Conservation (phyloP, 2,113 vertebrate genomes). For the Rhinoderma darwinii region DNA sequence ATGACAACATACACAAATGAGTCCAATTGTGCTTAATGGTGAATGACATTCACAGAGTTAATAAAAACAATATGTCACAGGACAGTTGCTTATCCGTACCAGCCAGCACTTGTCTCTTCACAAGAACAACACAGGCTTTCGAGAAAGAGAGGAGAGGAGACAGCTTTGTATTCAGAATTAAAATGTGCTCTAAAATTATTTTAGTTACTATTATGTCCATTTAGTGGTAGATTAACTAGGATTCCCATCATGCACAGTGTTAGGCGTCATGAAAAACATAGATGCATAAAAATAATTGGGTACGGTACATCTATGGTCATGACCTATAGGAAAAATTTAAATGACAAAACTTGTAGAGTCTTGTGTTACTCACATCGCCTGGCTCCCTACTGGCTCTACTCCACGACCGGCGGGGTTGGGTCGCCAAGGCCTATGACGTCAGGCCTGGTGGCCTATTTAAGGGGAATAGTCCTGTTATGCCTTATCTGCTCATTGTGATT, state of each 20-base stretch:
- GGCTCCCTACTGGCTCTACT: too few relatives aligned
- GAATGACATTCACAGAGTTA: slow-evolving; percentile 68
- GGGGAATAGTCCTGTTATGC: too few relatives aligned
- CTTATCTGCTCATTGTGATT: too few relatives aligned
- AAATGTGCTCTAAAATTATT: not conserved
- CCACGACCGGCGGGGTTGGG: too few relatives aligned
- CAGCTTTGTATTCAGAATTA: slow-evolving; percentile 62
- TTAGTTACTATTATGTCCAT: slow-evolving; percentile 5
- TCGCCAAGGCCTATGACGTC: too few relatives aligned
- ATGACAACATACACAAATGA: slow-evolving; percentile 56
- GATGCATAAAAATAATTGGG: not conserved
- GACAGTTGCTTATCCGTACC: slow-evolving; percentile 66
- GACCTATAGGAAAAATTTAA: not conserved
- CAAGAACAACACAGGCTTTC: slow-evolving; percentile 63
- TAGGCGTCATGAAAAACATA: not conserved
- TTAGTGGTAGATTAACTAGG: not conserved
- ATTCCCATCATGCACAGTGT: not conserved
- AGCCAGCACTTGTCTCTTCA: slow-evolving; percentile 62
- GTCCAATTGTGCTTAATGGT: slow-evolving; percentile 64
- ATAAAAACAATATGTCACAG: slow-evolving; percentile 71
- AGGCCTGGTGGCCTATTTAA: too few relatives aligned
- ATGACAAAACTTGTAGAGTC: too few relatives aligned
- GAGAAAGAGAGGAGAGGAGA: slow-evolving; percentile 64
- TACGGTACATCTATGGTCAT: not conserved
- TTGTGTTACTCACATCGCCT: too few relatives aligned